phyloP scores from a whole-genome alignment of 1,140 invertebrate species.

The Neomicropteryx cornuta region DNA sequence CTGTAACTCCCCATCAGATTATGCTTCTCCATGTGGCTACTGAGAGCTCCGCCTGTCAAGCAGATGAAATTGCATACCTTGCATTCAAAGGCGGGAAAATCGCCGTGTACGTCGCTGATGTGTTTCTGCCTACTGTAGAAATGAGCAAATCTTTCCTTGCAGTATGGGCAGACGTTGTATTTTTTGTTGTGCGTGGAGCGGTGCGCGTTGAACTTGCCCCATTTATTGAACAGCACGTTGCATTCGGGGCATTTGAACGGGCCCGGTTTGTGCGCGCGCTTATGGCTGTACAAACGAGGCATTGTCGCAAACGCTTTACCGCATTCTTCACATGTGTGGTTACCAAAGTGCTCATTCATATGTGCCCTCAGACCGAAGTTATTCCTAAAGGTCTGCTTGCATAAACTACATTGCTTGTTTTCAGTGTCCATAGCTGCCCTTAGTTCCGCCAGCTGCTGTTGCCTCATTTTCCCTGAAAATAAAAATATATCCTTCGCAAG shows the following conservation, averaged over 20 bases:
- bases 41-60: constrained; percentile 34
- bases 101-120: constrained; percentile 30
- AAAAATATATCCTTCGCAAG: too few species aligned
- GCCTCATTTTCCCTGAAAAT: constrained; percentile 12
- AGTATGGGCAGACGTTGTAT: constrained; percentile 23
- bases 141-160: constrained; percentile 31
- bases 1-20: constrained; percentile 62
- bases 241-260: constrained; percentile 30
- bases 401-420: constrained; percentile 47
- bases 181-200: background rate
- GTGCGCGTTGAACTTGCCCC: constrained; percentile 24
- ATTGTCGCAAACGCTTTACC: constrained; percentile 41
- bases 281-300: constrained; percentile 37
- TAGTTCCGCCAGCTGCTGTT: constrained; percentile 43
- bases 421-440: too few species aligned
- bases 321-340: constrained; percentile 37
- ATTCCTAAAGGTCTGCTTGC: constrained; percentile 43
- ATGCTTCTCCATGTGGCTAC: constrained; percentile 44
- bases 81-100: constrained; percentile 29
- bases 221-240: constrained; percentile 29
- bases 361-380: constrained; percentile 29
- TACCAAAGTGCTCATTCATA: constrained; percentile 34
- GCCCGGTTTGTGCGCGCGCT: constrained; percentile 36
- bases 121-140: constrained; percentile 32
- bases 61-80: constrained; percentile 34